phyloP scores from a whole-genome alignment of 2,113 vertebrate species.

The Perca fluviatilis region DNA sequence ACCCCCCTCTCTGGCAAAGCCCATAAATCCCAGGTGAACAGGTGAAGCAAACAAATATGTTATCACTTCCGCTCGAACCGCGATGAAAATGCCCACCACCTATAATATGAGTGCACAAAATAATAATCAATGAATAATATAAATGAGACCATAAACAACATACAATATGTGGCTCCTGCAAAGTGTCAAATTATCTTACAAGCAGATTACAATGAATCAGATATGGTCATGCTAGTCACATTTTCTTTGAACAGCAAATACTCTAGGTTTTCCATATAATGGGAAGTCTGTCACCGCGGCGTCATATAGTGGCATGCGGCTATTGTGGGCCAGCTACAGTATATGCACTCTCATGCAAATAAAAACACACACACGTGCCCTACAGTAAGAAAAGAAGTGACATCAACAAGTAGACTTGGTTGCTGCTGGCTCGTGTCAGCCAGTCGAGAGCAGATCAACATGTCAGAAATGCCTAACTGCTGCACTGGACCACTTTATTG shows the following conservation, averaged over 20 bases:
- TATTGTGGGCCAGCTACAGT: not conserved
- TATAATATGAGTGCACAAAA: no score
- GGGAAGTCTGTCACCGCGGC: not conserved
- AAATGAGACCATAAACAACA: no score
- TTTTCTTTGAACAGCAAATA: not conserved
- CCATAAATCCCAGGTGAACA: no score
- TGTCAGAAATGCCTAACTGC: constrained; percentile 61
- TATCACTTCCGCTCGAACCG: no score
- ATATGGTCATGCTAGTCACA: not conserved
- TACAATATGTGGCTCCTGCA: not conserved
- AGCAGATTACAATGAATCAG: not conserved
- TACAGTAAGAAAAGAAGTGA: constrained; percentile 42
- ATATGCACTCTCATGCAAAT: not conserved
- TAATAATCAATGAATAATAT: no score
- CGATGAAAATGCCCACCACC: no score
- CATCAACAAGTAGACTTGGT: constrained; percentile 48
- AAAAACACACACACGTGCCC: not conserved
- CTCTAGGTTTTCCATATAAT: not conserved
- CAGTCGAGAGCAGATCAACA: constrained; percentile 43
- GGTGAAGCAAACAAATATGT: no score
- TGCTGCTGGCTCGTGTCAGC: constrained; percentile 40
- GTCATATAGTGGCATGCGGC: not conserved
- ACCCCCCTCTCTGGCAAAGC: no score
- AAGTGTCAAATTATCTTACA: not conserved
- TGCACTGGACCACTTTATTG: constrained; percentile 61